Conservation (phyloP, 2,797 vertebrate species). For the Enteromius mattozi region DNA sequence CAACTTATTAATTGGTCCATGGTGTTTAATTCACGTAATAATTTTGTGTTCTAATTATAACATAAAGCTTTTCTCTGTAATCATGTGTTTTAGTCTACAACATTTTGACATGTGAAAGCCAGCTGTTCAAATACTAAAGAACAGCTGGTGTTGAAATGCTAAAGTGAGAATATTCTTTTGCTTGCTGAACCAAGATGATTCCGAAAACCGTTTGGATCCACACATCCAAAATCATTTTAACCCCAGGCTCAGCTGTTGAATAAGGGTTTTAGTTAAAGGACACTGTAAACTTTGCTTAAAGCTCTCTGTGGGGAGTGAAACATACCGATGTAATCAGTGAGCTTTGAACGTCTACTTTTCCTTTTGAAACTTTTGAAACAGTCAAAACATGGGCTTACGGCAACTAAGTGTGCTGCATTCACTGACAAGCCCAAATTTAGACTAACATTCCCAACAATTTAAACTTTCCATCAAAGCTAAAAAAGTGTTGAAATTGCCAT, state of each 20-base stretch:
- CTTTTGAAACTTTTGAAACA: conserved; percentile 45
- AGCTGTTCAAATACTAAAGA: conserved; percentile 51
- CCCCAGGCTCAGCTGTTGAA: conserved; percentile 30
- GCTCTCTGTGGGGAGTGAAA: conserved; percentile 52
- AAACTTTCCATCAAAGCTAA: conserved; percentile 19
- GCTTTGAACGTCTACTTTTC: conserved; percentile 49
- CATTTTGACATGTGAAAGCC: conserved; percentile 36
- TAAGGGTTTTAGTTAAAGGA: conserved; percentile 38
- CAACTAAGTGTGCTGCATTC: conserved; percentile 36
- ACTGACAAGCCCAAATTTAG: conserved; percentile 42
- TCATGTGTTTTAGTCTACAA: conserved; percentile 40
- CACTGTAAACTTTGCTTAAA: conserved; percentile 52
- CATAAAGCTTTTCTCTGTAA: conserved; percentile 44
- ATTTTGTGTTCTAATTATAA: conserved; percentile 44
- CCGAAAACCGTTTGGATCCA: conserved; percentile 29
- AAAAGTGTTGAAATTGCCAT: conserved; percentile 18
- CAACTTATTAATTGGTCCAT: neutral
- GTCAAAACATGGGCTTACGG: conserved; percentile 45
- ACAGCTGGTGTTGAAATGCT: conserved; percentile 40
- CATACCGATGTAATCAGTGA: conserved; percentile 53
- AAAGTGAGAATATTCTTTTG: conserved; percentile 45
- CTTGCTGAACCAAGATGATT: conserved; percentile 42
- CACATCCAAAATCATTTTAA: conserved; percentile 42
- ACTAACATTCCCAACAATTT: conserved; percentile 23
- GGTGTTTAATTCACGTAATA: conserved; percentile 48